A percentile compares a stretch with the other conserved stretches of the same genome.
Evolutionary conservation across 2,113 vertebrate species (phyloP).

Genomic region (Tachysurus fulvidraco): DNA sequence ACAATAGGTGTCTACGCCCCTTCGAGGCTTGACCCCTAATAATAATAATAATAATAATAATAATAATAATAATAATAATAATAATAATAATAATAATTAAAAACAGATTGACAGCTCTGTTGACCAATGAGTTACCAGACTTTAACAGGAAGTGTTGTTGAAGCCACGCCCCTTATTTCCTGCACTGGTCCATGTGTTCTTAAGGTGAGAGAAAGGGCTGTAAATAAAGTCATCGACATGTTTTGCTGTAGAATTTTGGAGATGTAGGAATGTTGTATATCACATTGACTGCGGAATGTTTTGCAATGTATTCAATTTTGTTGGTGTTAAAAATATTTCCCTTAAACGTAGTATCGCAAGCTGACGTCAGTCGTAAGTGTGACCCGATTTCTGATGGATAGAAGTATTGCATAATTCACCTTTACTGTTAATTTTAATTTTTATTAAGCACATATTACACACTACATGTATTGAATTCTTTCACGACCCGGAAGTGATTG

Average conservation of each 20-base stretch:
- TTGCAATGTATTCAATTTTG: neutral
- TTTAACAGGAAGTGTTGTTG: neutral
- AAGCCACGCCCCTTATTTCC: neutral
- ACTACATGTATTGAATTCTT: neutral
- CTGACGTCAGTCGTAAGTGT: conserved; percentile 25
- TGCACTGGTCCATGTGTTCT: neutral
- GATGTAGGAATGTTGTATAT: neutral
- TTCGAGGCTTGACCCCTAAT: too few relatives aligned
- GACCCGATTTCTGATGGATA: conserved; percentile 18
- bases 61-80: too few relatives aligned
- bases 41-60: too few relatives aligned
- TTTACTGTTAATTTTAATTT: neutral
- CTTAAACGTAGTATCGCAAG: conserved; percentile 12
- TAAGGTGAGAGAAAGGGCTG: neutral
- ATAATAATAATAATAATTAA: too few relatives aligned
- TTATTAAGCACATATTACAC: neutral
- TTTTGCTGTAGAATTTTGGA: neutral
- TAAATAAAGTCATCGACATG: neutral
- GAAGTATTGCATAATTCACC: neutral
- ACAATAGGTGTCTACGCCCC: too few relatives aligned
- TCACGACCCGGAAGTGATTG: conserved; percentile 5
- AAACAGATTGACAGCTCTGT: neutral
- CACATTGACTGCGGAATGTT: neutral
- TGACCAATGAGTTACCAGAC: neutral
- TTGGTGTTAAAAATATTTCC: conserved; percentile 40